Conservation (phyloP, 1,140 invertebrate species). For the Lasaia peninsularis region DNA sequence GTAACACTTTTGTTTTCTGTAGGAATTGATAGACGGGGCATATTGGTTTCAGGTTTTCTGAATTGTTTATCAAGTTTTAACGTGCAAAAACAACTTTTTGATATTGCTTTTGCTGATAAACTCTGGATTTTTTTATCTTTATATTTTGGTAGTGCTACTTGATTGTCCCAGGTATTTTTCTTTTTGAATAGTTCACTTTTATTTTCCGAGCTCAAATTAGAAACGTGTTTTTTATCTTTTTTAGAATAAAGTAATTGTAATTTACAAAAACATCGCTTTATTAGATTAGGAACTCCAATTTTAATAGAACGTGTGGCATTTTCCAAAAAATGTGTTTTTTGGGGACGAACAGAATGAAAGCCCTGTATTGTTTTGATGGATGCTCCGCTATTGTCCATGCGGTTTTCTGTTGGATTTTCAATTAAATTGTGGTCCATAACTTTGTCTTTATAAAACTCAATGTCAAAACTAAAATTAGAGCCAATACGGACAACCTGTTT, state of each 20-base stretch:
- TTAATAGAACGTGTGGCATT: too few species aligned
- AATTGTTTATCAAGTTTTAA: slow-evolving; percentile 29
- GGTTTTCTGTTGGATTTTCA: too few species aligned
- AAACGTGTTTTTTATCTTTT: background rate
- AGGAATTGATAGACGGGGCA: background rate
- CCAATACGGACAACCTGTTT: background rate
- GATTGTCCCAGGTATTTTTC: too few species aligned
- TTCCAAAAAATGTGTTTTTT: too few species aligned
- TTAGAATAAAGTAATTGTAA: slow-evolving; percentile 26
- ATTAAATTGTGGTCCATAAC: background rate
- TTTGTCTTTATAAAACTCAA: slow-evolving; percentile 45
- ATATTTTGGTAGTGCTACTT: too few species aligned
- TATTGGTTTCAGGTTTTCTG: too few species aligned
- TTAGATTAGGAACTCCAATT: background rate
- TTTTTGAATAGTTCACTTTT: too few species aligned
- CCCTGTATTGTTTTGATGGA: background rate
- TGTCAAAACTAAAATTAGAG: slow-evolving; percentile 36
- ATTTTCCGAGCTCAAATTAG: background rate
- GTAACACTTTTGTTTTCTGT: background rate
- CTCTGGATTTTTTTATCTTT: slow-evolving; percentile 16
- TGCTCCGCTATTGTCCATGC: background rate
- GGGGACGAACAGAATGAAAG: too few species aligned
- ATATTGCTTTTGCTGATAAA: slow-evolving; percentile 1
- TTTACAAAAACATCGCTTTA: slow-evolving; percentile 35
- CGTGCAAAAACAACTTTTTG: slow-evolving; percentile 40